Conservation (phyloP, 2,888 invertebrate genomes). For the Cremastobaeus sp. region DNA sequence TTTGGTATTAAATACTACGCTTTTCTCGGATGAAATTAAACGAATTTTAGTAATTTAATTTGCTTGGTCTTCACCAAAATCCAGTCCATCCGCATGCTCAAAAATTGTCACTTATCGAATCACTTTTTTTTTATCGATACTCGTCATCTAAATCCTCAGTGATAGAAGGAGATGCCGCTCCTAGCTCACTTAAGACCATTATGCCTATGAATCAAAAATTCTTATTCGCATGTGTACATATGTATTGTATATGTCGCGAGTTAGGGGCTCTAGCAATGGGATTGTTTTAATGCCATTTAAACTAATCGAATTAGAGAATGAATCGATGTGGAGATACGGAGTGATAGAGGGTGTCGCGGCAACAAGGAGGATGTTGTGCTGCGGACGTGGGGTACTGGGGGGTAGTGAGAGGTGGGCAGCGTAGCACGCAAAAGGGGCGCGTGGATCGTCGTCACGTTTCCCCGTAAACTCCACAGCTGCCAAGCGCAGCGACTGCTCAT, state of each 20-base stretch:
- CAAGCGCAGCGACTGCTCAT: slow-evolving; percentile 77
- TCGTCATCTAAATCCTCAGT: no score
- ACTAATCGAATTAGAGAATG: slow-evolving; percentile 81
- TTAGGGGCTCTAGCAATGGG: slow-evolving; percentile 78
- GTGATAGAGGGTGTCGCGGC: slow-evolving; percentile 67
- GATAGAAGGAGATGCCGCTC: no score
- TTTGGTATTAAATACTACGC: no score
- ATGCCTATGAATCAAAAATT: slow-evolving; percentile 26
- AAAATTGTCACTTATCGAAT: no score
- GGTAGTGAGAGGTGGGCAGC: slow-evolving; percentile 57
- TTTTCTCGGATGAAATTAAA: no score
- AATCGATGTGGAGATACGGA: slow-evolving; percentile 75
- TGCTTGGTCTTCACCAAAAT: no score
- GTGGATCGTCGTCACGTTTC: slow-evolving; percentile 67
- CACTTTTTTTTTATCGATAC: no score
- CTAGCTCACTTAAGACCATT: no score
- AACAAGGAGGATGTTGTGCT: slow-evolving; percentile 36
- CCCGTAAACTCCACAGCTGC: slow-evolving; percentile 77
- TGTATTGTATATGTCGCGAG: slow-evolving; percentile 50
- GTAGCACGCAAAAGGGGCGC: slow-evolving; percentile 71
- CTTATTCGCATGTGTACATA: slow-evolving; percentile 39
- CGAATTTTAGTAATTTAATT: no score
- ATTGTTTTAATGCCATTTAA: slow-evolving; percentile 82
- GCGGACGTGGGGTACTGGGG: slow-evolving; percentile 30
- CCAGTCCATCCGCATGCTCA: no score